A percentile compares a stretch with the other conserved stretches of the same genome.
phyloP scores from a whole-genome alignment of 2,888 invertebrate genomes.

The Eupelmus urozonus region DNA sequence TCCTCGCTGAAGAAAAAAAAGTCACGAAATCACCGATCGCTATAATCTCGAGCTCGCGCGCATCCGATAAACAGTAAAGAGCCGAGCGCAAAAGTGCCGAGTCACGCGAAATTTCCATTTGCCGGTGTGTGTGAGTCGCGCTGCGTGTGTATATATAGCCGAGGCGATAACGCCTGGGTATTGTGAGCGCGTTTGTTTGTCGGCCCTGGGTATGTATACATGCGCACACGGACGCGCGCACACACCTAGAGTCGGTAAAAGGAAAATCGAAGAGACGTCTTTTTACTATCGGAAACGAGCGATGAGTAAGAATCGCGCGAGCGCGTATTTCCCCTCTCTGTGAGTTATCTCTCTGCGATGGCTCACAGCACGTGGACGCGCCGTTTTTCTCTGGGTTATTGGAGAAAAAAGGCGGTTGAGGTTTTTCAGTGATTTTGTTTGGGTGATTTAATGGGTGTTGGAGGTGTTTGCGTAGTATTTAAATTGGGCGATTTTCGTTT shows the following conservation, averaged over 20 bases:
- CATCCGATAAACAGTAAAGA: conserved; percentile 14
- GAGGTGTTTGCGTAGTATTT: too few species aligned
- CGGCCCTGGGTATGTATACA: background rate
- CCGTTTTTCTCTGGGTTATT: too few species aligned
- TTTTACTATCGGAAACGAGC: background rate
- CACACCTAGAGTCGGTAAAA: background rate
- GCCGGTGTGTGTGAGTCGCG: background rate
- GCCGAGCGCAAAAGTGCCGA: conserved; percentile 58
- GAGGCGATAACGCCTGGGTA: background rate
- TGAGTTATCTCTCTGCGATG: too few species aligned
- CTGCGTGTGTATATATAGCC: background rate
- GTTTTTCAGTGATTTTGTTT: too few species aligned
- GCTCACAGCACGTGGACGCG: too few species aligned
- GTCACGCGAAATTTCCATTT: conserved; percentile 64
- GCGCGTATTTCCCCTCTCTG: too few species aligned
- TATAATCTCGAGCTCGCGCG: background rate
- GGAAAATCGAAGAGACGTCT: too few species aligned
- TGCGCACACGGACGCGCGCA: background rate
- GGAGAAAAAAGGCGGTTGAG: too few species aligned
- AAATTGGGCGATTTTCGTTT: too few species aligned
- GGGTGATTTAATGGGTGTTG: too few species aligned
- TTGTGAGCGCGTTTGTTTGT: background rate
- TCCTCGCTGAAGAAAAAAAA: background rate
- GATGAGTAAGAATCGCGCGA: too few species aligned
- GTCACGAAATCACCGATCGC: background rate